Evolutionary conservation across 2,797 vertebrate genomes (phyloP), one percentile per base, ranked within the genome.

Genomic region (Chrysolophus pictus): DNA sequence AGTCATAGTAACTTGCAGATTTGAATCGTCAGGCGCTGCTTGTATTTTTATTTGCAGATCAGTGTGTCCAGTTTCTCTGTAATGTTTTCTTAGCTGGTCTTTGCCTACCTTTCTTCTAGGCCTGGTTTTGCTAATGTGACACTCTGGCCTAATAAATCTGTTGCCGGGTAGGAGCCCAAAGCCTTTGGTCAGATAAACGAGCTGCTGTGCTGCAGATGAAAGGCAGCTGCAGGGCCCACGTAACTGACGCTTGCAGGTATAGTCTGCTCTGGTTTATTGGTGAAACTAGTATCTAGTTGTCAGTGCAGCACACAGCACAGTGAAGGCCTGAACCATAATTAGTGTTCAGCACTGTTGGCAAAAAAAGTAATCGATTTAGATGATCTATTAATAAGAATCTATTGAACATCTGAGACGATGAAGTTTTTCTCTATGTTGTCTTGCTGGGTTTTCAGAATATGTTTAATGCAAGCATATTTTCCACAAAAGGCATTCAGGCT

Each of bases 191-290:
- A 94, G 46, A 55, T 85, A 78, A 84, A 89, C 77, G 65, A 92
- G 22, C 46, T 92, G 62, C 78, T 80, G 79, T 82, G 33, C 53
- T 89, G 84, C 87, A 89, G 81, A 85, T 88, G 62, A 22, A 84
- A 86, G 70, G 86, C 90, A 93, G 60, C 92, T 87, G 84, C 72
- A 68, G 37, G 72, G 67, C 9, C 41, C 0, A 0, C 60, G 31
- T 72, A 69, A 69, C 8, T 80, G 49, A 56, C n/a, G 14, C 44
- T 86, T 84, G 63, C 41, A 91, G 69, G 8, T 85, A 21, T 49
- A 59, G 83, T 81, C 74, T 91, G 3, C 60, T 94, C 55, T 91
- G 55, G 12, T 78, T 87, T 92, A 81, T 69, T 83, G 87, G 80
- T 69, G 21, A 83, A 87, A 51, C 24, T 58, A 77, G 42, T 65